Evolutionary conservation across 2,797 vertebrate species (phyloP).

Genomic region (Melanotaenia boesemani): DNA sequence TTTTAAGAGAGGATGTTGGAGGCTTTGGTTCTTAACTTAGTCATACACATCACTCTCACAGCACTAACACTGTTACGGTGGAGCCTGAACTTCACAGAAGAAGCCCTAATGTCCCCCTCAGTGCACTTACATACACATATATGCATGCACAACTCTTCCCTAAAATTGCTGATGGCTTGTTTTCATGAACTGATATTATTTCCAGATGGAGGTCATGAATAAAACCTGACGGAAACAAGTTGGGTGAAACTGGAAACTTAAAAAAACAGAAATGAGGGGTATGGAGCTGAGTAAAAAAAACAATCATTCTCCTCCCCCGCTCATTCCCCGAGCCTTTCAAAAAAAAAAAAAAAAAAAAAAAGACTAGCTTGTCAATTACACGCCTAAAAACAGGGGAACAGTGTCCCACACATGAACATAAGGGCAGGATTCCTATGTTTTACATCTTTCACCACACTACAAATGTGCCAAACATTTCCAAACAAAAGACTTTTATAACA

Average conservation of each 20-base stretch:
- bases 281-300: conserved; percentile 69
- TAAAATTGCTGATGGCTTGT: conserved; percentile 83
- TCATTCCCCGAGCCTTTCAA: conserved; percentile 42
- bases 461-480: conserved; percentile 52
- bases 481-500: conserved; percentile 37
- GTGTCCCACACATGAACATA: conserved; percentile 59
- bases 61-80: conserved; percentile 35
- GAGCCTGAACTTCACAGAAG: conserved; percentile 44
- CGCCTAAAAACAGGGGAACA: conserved; percentile 64
- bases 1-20: conserved; percentile 52
- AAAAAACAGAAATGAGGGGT: conserved; percentile 80
- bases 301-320: conserved; percentile 64
- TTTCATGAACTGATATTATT: conserved; percentile 86
- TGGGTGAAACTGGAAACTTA: conserved; percentile 85
- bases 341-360: conserved; percentile 15
- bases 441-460: conserved; percentile 37
- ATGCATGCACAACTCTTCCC: conserved; percentile 56
- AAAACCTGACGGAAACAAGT: conserved; percentile 83
- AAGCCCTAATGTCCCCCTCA: conserved; percentile 49
- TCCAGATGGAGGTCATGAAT: conserved; percentile 88
- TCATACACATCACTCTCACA: conserved; percentile 38
- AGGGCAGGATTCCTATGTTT: conserved; percentile 28
- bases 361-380: conserved; percentile 72
- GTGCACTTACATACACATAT: conserved; percentile 24
- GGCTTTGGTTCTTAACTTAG: conserved; percentile 55